Conservation (phyloP, 2,113 vertebrate species). For the Catharus fuscescens region DNA sequence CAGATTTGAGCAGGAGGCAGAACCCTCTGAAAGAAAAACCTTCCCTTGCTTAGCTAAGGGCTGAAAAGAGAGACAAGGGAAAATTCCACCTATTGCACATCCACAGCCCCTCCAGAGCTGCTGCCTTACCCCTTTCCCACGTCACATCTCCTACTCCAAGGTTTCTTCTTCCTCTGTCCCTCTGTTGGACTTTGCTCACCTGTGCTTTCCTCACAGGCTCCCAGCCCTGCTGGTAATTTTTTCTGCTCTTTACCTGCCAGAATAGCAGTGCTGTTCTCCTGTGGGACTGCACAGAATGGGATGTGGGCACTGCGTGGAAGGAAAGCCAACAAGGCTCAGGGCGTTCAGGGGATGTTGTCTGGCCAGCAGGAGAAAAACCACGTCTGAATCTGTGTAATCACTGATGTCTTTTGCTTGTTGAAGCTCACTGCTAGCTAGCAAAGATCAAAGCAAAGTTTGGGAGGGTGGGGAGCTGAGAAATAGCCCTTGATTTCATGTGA, state of each 20-base stretch:
- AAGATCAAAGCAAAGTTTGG: slow-evolving; percentile 7
- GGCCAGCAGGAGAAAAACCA: not conserved
- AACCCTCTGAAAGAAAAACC: not conserved
- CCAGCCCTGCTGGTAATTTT: not conserved
- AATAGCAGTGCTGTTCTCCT: not conserved
- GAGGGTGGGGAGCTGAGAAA: not conserved
- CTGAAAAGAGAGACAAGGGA: not conserved
- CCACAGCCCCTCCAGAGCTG: not conserved
- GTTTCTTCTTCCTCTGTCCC: not conserved
- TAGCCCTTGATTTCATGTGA: not conserved
- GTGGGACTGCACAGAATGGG: fast-evolving
- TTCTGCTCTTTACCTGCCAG: not conserved
- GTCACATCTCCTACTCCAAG: fast-evolving
- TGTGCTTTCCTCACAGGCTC: not conserved
- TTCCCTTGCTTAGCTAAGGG: not conserved
- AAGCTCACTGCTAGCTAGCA: not conserved
- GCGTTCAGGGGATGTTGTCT: not conserved
- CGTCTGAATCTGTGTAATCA: not conserved
- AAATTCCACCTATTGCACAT: fast-evolving
- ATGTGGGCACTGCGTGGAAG: not conserved
- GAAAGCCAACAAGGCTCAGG: not conserved
- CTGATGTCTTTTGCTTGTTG: not conserved
- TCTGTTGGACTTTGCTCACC: not conserved
- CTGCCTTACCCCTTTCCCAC: not conserved
- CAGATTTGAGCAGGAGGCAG: not conserved